Evolutionary conservation across 1,140 invertebrate species (phyloP), one percentile per base, ranked within the genome.

Genomic region (Homalodisca vitripennis): DNA sequence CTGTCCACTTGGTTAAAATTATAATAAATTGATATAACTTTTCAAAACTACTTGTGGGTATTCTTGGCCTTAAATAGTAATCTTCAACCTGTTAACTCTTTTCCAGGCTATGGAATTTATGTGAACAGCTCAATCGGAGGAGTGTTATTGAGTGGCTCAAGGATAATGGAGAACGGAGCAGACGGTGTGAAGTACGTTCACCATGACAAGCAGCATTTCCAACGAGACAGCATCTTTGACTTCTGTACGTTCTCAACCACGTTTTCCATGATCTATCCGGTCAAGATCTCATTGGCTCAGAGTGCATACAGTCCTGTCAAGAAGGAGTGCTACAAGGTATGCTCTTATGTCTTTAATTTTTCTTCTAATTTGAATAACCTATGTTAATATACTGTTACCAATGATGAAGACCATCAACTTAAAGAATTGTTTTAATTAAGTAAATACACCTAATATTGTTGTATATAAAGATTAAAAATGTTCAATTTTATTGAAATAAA

Each of bases 101-200:
- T 68, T 68, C 1, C 72, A 87, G 94, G 94, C 55, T 93, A 94
- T 75, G 94, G 94, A 14, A 82, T 97, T 32, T 96, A 92, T 79
- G 84, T 97, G 1, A 97, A 97, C 79, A 93, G 91, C 62, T 93
- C 91, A 20, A 88, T 86, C 71, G 94, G 93, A 14, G 81, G 89
- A 73, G 84, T 89, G 0, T 84, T 86, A 65, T 82, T 96, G 1
- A 86, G 90, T 48, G 86, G 88, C 68, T 92, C 89, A 74, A 80
- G 83, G 17, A 82, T 97, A 20, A 84, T 86, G 46, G 87, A 92
- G 71, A 97, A 97, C 79, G 89, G 88, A 1, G 92, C 85, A 0
- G 94, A 97, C 80, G 95, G 94, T 17, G 81, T 97, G 41, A 26
- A 77, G 29, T 95, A 92, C 79, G 85, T 92, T 20, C 88, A 90